Base-by-base conservation (phyloP, 2,797 vertebrate genomes). In the Pipistrellus nathusii region DNA sequence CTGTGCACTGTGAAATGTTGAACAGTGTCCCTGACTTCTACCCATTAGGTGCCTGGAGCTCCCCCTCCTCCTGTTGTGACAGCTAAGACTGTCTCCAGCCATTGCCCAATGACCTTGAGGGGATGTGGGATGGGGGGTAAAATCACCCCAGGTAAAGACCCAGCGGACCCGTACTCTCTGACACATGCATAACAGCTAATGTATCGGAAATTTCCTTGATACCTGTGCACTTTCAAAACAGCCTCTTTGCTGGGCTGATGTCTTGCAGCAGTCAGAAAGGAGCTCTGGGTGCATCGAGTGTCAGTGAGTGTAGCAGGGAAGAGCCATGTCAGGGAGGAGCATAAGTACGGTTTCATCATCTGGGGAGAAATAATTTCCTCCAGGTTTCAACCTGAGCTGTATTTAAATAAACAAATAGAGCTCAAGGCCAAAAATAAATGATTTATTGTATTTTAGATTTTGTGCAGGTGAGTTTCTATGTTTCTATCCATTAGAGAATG, bases 401-500 rank as follows among this genome's bases (percentile, higher is more conserved):
- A 89, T 41, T 81, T 86, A 76, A 93, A 27, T 44, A 73, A 90
- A 87, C 62, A 89, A 89, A 18, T 41, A 66, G 46, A 90, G 14
- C 57, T 81, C 64, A 91, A 35, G 86, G 80, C 69, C 83, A 85
- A 64, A 66, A 93, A 48, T 46, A n/a, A 66, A 8, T 14, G 32
- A 27, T 55, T 51, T 55, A 12, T 71, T 87, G 51, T 44, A 8
- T 75, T 51, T 76, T n/a, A 73, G 66, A 71, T 48, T 27, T 4
- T 17, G 9, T 14, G 8, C 18, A 8, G 20, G 51, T 32, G 32
- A 78, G n/a, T 91, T 44, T 66, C 51, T 38, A 0, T 57, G n/a
- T 91, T 44, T 66, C 51, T 38, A 0, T 57, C 59, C 30, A 0
- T 35, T 57, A 53, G 75, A 25, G 21, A 6, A 3, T 68, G 3